A percentile compares a stretch with the other conserved stretches of the same genome.
Evolutionary conservation across 2,113 vertebrate genomes (phyloP).

Genomic region (Percopsis transmontana): DNA sequence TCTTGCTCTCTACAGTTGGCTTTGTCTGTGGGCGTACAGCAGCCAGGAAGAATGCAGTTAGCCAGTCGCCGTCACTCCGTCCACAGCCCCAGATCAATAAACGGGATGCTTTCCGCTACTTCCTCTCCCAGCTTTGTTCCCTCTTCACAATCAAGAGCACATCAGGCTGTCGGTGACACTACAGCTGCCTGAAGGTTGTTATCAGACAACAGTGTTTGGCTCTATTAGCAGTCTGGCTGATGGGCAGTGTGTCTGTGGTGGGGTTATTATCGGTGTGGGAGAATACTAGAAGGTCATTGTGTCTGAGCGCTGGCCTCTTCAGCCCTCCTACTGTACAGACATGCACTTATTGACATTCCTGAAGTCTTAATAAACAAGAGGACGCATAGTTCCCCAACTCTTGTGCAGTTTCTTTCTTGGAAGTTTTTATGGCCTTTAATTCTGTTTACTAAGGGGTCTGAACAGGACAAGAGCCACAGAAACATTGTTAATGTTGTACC

Average conservation of each 20-base stretch:
- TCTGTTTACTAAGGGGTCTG: conserved; percentile 46
- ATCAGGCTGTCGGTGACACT: conserved; percentile 59
- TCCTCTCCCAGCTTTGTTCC: conserved; percentile 60
- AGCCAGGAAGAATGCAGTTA: conserved; percentile 52
- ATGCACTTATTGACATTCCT: conserved; percentile 74
- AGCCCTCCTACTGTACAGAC: conserved; percentile 64
- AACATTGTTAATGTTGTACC: conserved; percentile 23
- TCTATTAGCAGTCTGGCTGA: conserved; percentile 73
- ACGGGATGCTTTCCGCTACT: conserved; percentile 61
- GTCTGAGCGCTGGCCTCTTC: conserved; percentile 55
- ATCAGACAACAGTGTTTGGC: conserved; percentile 66
- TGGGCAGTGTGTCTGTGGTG: conserved; percentile 65
- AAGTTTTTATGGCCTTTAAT: conserved; percentile 57
- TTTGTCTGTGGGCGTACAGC: conserved; percentile 57
- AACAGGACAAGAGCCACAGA: conserved; percentile 18
- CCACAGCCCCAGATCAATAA: conserved; percentile 62
- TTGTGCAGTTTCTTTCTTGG: conserved; percentile 57
- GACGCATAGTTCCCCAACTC: conserved; percentile 68
- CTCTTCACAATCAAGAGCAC: conserved; percentile 41
- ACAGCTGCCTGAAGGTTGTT: conserved; percentile 64
- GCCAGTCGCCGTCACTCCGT: conserved; percentile 31
- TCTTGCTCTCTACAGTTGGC: conserved; percentile 25
- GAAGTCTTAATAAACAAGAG: conserved; percentile 74
- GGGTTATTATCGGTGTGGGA: conserved; percentile 70
- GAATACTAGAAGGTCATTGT: conserved; percentile 72